Conservation (phyloP, 2,797 vertebrate species). For the Halcyon chelicuti region DNA sequence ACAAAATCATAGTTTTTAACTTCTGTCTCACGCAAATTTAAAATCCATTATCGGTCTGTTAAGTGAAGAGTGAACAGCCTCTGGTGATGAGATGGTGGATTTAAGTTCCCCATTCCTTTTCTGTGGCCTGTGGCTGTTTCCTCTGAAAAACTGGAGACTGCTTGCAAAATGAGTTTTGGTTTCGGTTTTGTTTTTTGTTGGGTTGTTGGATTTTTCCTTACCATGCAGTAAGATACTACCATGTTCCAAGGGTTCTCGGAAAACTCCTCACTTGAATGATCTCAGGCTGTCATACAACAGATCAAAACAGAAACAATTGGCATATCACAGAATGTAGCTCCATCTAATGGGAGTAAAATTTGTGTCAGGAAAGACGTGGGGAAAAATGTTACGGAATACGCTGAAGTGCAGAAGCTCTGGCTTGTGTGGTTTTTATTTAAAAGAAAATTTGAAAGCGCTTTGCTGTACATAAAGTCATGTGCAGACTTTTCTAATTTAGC, state of each 20-base stretch:
- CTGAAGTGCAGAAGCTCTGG: not conserved
- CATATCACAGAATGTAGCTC: not conserved
- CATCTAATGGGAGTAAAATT: not conserved
- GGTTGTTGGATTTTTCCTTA: not conserved
- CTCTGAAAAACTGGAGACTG: not conserved
- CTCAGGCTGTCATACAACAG: not conserved
- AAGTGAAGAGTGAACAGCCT: not conserved
- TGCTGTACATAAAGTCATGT: not conserved
- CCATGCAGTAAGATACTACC: not conserved
- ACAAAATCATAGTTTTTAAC: not conserved
- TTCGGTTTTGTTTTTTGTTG: not conserved
- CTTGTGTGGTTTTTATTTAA: not conserved
- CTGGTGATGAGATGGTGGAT: not conserved
- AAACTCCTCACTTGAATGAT: not conserved
- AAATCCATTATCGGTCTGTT: not conserved
- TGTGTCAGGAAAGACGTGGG: not conserved
- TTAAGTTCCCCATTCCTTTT: not conserved
- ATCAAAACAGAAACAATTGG: not conserved
- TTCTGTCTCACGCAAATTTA: not conserved
- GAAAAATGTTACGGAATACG: not conserved
- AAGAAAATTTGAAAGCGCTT: not conserved
- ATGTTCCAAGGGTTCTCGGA: not conserved
- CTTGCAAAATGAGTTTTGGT: not conserved
- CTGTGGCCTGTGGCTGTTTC: not conserved
- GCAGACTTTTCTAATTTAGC: constrained; percentile 4